Percentiles rank a stretch among this genome's conserved stretches.
These are phyloP conservation scores for Carabus problematicus DNA, from an alignment of 2,888 invertebrate species.

Conservation along the genomic window DNA sequence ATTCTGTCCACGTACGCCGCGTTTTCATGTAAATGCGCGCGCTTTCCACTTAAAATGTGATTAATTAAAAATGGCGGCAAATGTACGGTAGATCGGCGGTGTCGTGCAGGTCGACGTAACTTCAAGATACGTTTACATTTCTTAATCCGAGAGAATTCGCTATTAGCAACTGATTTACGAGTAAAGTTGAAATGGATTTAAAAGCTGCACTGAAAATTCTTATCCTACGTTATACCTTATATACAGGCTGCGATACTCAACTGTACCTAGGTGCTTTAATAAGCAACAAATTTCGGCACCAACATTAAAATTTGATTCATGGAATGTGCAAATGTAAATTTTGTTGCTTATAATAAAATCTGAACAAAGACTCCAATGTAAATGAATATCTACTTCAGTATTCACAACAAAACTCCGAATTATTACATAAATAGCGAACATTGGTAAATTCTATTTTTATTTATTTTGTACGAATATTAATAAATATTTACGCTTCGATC, in stretches of 20 bases:
- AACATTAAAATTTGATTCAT: conserved; percentile 37
- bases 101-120: conserved; percentile 25
- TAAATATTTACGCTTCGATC: too few species aligned
- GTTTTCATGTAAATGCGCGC: conserved; percentile 36
- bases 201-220: conserved; percentile 27
- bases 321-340: conserved; percentile 26
- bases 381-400: too few species aligned
- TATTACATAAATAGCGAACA: too few species aligned
- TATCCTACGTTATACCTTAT: background rate
- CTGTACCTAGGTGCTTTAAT: conserved; percentile 19
- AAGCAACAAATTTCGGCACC: conserved; percentile 32
- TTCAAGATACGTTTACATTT: conserved; percentile 18
- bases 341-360: conserved; percentile 33
- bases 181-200: conserved; percentile 41
- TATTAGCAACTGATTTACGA: conserved; percentile 40
- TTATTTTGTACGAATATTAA: too few species aligned
- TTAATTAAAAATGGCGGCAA: conserved; percentile 40
- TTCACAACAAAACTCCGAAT: too few species aligned
- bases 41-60: conserved; percentile 26
- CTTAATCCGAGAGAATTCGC: conserved; percentile 41
- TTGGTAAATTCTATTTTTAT: too few species aligned
- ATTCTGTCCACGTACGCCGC: conserved; percentile 29
- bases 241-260: background rate
- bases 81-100: background rate
- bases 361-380: background rate